Percentiles rank a stretch among this genome's conserved stretches.
Evolutionary conservation across 1,140 invertebrate species (phyloP).

Genomic region (Pseudomyrmex gracilis): DNA sequence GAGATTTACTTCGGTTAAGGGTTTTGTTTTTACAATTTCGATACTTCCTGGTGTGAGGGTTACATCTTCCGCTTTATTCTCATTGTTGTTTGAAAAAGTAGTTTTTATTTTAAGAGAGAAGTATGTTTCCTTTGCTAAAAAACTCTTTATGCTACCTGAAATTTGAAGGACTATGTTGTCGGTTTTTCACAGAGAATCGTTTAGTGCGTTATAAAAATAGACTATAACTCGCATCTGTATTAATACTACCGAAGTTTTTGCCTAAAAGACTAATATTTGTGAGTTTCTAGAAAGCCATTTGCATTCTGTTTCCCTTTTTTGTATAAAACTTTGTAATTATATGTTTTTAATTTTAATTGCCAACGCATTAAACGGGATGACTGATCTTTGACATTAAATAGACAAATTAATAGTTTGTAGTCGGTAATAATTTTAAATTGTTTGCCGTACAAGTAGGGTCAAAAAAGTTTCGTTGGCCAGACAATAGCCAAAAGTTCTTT

Average conservation of each 20-base stretch:
- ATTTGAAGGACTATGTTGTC: neutral
- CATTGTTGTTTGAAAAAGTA: neutral
- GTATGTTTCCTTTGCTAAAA: neutral
- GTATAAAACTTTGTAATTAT: slow-evolving; percentile 14
- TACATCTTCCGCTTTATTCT: neutral
- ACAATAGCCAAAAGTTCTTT: slow-evolving; percentile 20
- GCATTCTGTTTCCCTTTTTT: slow-evolving; percentile 19
- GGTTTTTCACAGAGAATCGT: too few relatives aligned
- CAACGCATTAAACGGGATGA: slow-evolving; percentile 9
- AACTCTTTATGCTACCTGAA: neutral
- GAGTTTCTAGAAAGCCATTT: neutral
- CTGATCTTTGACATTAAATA: slow-evolving; percentile 21
- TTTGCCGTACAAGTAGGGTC: neutral
- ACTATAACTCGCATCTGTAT: neutral
- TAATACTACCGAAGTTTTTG: neutral
- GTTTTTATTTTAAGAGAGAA: slow-evolving; percentile 3
- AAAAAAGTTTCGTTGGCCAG: neutral
- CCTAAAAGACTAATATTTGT: neutral
- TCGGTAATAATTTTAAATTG: neutral
- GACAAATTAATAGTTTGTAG: neutral
- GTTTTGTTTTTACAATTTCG: neutral
- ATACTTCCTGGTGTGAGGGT: neutral
- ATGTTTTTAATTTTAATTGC: slow-evolving; percentile 32
- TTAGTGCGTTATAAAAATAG: slow-evolving; percentile 3
- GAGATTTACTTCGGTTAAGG: neutral